phyloP scores from a whole-genome alignment of 2,888 invertebrate genomes.

The Spodoptera exigua region DNA sequence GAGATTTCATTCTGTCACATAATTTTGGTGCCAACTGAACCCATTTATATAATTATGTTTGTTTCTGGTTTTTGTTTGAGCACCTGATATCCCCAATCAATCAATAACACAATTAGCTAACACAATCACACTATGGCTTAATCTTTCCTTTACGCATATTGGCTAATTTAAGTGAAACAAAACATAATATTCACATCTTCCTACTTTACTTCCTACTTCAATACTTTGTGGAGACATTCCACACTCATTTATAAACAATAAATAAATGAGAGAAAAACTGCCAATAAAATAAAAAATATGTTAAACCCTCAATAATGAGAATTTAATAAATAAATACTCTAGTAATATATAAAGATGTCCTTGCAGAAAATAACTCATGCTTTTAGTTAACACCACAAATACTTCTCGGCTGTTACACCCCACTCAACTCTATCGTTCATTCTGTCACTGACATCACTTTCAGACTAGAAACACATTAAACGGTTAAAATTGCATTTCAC shows the following conservation, averaged over 20 bases:
- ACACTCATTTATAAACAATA: conserved; percentile 36
- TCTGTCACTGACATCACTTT: conserved; percentile 73
- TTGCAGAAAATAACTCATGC: conserved; percentile 25
- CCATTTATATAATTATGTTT: conserved; percentile 2
- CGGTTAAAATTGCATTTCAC: conserved; percentile 61
- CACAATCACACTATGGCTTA: conserved; percentile 49
- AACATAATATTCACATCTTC: conserved; percentile 37
- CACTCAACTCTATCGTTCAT: conserved; percentile 64
- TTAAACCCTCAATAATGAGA: conserved; percentile 44
- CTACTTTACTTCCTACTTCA: conserved; percentile 28
- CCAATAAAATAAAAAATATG: conserved; percentile 43
- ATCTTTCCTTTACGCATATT: conserved; percentile 38
- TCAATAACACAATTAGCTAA: conserved; percentile 38
- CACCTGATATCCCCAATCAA: conserved; percentile 45
- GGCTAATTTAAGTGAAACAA: conserved; percentile 35
- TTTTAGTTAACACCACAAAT: conserved; percentile 21
- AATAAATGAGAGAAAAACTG: conserved; percentile 30
- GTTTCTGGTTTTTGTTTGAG: conserved; percentile 17
- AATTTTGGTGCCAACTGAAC: conserved; percentile 29
- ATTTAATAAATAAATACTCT: conserved; percentile 56
- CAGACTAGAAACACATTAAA: conserved; percentile 78
- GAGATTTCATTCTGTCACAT: conserved; percentile 31
- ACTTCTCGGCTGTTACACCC: conserved; percentile 36
- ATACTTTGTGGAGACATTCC: conserved; percentile 40
- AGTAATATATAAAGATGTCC: conserved; percentile 40